Conservation (phyloP, 1,140 invertebrate species). For the Parapsyche elsis region DNA sequence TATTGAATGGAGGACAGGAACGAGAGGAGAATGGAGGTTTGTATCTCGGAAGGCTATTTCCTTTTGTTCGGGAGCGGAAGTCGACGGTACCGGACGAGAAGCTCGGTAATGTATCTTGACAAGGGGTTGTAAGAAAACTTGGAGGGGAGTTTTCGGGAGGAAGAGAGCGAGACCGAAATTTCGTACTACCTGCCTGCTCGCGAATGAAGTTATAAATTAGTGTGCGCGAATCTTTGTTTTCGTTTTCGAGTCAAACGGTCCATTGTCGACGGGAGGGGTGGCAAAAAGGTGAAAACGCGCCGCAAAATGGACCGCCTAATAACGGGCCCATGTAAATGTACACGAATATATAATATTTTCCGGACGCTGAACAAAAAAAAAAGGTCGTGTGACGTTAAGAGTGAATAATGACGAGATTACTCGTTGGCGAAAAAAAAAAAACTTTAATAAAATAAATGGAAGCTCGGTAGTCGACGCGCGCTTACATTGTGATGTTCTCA, state of each 20-base stretch:
- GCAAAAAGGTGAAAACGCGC: not conserved
- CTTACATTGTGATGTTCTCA: slow-evolving; percentile 4
- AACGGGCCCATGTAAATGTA: not conserved
- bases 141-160: not conserved
- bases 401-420: slow-evolving; percentile 33
- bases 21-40: slow-evolving; percentile 4
- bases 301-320: slow-evolving; percentile 1
- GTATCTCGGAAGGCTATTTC: slow-evolving; percentile 42
- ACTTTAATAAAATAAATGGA: slow-evolving; percentile 32
- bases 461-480: slow-evolving; percentile 3
- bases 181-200: not conserved
- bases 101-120: slow-evolving; percentile 42
- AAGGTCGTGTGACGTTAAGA: slow-evolving; percentile 28
- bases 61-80: slow-evolving; percentile 40
- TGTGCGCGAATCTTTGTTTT: slow-evolving; percentile 36
- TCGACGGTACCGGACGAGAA: slow-evolving; percentile 24
- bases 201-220: slow-evolving; percentile 36
- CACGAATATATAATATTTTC: slow-evolving; percentile 29
- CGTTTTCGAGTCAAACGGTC: slow-evolving; percentile 19
- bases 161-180: not conserved
- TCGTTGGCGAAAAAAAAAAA: slow-evolving; percentile 19
- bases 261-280: not conserved
- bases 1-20: slow-evolving; percentile 16
- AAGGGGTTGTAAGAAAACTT: slow-evolving; percentile 36
- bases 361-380: slow-evolving; percentile 4